Percentiles rank a stretch among this genome's conserved stretches.
Conservation (phyloP, 2,113 vertebrate genomes). For the Pampusana beccarii region DNA sequence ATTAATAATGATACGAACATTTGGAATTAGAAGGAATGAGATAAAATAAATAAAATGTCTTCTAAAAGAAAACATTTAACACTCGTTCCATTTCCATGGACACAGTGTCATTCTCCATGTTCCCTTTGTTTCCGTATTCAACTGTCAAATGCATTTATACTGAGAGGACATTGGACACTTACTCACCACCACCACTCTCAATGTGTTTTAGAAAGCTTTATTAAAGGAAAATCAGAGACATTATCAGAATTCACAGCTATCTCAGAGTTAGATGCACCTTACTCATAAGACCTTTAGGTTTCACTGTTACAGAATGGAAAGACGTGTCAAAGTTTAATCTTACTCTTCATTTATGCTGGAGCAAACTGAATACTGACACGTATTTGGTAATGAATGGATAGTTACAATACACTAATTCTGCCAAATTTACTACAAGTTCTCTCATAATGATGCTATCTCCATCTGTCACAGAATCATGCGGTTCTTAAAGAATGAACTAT, state of each 20-base stretch:
- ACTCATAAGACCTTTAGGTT: neutral
- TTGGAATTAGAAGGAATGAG: neutral
- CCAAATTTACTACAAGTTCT: neutral
- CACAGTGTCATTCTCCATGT: rapidly evolving
- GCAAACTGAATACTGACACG: neutral
- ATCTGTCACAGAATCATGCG: neutral
- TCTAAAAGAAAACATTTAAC: neutral
- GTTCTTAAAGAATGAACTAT: neutral
- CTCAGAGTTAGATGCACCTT: neutral
- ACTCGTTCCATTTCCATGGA: neutral
- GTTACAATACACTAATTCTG: neutral
- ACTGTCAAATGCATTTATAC: neutral
- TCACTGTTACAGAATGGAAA: neutral
- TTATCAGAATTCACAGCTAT: neutral
- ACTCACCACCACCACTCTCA: neutral
- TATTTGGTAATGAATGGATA: neutral
- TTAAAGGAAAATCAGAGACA: neutral
- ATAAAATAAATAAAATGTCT: neutral
- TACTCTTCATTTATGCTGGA: neutral
- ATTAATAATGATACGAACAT: rapidly evolving
- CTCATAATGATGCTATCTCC: neutral
- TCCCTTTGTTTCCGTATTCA: neutral
- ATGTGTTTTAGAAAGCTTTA: neutral
- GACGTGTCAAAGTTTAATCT: neutral
- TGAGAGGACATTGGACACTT: neutral